These are phyloP conservation scores for Colinus virginianus DNA, from an alignment of 2,113 vertebrate species.

Conservation along the genomic window DNA sequence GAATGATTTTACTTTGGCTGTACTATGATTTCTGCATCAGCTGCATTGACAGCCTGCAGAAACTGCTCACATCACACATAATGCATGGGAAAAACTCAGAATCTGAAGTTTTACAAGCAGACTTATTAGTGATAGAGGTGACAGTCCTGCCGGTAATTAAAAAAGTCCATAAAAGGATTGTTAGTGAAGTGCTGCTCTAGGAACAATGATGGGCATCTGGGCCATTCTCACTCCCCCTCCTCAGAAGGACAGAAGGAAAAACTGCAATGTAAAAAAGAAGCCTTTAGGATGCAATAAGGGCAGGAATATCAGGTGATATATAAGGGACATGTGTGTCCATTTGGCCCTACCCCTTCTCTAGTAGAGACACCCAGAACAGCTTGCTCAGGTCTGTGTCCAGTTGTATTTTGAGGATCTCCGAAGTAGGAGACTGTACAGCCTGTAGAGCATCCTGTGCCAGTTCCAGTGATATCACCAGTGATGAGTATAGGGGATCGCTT, in stretches of 20 bases:
- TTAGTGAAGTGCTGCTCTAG: not conserved
- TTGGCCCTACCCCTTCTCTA: not conserved
- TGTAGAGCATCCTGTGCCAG: too few relatives aligned
- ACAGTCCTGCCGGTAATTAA: not conserved
- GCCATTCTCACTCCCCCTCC: not conserved
- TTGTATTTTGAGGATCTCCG: not conserved
- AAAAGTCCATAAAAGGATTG: not conserved
- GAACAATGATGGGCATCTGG: not conserved
- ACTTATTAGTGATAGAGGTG: not conserved
- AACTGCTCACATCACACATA: not conserved
- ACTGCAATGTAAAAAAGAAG: not conserved
- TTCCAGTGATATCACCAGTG: not conserved
- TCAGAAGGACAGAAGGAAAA: not conserved
- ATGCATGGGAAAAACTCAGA: not conserved
- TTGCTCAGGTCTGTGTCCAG: not conserved
- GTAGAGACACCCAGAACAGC: not conserved
- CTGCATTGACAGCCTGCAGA: not conserved
- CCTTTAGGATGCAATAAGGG: not conserved
- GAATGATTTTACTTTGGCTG: not conserved
- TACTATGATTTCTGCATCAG: not conserved
- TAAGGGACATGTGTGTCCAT: not conserved
- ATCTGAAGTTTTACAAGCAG: not conserved
- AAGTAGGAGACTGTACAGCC: too few relatives aligned
- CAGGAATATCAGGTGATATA: not conserved
- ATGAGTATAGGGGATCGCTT: not conserved